Conservation (phyloP, 2,797 vertebrate species). For the Coilia nasus region DNA sequence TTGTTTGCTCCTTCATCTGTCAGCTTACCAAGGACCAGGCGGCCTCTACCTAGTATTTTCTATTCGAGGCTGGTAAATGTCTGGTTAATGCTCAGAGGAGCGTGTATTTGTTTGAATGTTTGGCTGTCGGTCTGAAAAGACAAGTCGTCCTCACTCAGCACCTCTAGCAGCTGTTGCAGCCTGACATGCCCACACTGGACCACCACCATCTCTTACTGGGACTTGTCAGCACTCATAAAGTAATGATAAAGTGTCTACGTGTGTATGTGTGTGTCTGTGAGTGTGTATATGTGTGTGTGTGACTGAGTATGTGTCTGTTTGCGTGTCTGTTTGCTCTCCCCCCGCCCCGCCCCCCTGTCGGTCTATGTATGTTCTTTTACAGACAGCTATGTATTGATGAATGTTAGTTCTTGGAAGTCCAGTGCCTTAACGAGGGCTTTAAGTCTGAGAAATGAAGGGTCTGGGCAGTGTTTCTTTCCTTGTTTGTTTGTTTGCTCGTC, state of each 20-base stretch:
- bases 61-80: background rate
- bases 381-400: background rate
- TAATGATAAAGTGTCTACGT: background rate
- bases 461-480: background rate
- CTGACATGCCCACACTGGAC: slow-evolving; percentile 14
- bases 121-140: background rate
- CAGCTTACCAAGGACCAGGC: too few relatives aligned
- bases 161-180: slow-evolving; percentile 16
- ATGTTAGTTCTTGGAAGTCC: slow-evolving; percentile 25
- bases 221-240: slow-evolving; percentile 17
- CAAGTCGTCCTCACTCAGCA: slow-evolving; percentile 12
- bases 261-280: background rate
- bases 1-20: background rate
- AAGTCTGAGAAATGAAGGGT: background rate
- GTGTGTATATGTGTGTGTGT: background rate
- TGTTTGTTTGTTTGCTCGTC: background rate
- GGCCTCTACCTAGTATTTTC: background rate
- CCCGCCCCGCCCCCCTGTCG: too few relatives aligned
- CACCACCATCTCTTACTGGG: slow-evolving; percentile 18
- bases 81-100: background rate
- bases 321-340: background rate
- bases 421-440: background rate
- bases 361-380: background rate
- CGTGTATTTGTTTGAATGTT: background rate
- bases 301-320: background rate